Conservation (phyloP, 2,797 vertebrate species). For the Selene dorsalis region DNA sequence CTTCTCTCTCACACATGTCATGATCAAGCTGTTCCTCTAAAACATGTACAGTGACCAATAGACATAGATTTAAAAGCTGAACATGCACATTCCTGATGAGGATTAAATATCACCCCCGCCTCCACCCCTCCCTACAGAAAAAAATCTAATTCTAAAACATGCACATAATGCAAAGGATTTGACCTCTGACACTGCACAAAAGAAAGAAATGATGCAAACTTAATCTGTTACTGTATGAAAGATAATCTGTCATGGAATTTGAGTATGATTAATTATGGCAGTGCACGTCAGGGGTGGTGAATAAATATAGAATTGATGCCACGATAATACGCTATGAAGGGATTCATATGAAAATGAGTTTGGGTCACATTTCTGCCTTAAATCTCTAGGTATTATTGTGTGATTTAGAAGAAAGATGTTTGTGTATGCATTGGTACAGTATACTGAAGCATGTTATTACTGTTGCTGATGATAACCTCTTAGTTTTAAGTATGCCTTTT, state of each 20-base stretch:
- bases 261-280: constrained; percentile 49
- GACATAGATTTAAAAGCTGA: constrained; percentile 6
- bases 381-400: constrained; percentile 26
- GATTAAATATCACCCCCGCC: constrained; percentile 3
- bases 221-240: constrained; percentile 49
- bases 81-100: constrained; percentile 13
- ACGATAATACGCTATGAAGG: constrained; percentile 40
- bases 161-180: constrained; percentile 25
- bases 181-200: constrained; percentile 30
- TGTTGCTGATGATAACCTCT: constrained; percentile 39
- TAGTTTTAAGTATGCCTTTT: constrained; percentile 24
- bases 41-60: background rate
- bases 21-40: background rate
- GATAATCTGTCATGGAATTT: constrained; percentile 57
- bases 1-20: background rate
- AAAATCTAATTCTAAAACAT: constrained; percentile 12
- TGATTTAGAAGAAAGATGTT: constrained; percentile 34
- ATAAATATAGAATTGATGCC: constrained; percentile 44
- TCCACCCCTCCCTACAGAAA: background rate
- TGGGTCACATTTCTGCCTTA: constrained; percentile 31
- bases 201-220: constrained; percentile 49
- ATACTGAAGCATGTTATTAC: constrained; percentile 44
- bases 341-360: constrained; percentile 57
- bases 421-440: constrained; percentile 6
- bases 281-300: constrained; percentile 9